Conservation (phyloP, 1,140 invertebrate species). For the Homarus americanus region DNA sequence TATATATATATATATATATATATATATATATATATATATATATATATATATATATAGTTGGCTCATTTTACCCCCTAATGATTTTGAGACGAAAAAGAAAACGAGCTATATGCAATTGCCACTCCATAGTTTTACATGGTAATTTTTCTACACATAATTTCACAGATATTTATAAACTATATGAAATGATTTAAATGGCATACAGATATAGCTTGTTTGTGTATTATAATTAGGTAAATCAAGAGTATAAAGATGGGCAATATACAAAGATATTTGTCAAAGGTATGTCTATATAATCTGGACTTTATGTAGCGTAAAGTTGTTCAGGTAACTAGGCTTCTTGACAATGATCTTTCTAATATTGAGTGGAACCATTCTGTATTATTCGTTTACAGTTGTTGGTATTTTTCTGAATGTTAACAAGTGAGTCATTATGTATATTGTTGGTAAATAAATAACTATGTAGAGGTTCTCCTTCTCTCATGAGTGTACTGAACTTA, state of each 20-base stretch:
- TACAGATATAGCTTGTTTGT: neutral
- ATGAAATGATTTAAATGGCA: neutral
- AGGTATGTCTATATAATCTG: neutral
- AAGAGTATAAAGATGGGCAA: neutral
- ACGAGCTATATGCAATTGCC: neutral
- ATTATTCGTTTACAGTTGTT: conserved; percentile 12
- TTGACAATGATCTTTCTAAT: neutral
- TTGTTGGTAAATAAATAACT: neutral
- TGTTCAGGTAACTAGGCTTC: neutral
- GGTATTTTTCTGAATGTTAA: conserved; percentile 18
- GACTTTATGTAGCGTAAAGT: neutral
- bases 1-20: conserved; percentile 17
- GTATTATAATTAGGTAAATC: neutral
- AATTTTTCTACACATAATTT: neutral
- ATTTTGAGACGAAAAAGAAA: too few relatives aligned
- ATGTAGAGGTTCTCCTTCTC: conserved; percentile 26
- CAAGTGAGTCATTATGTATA: neutral
- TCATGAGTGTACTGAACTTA: conserved; percentile 28
- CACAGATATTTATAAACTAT: neutral
- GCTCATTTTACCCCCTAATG: conserved; percentile 5
- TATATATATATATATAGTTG: neutral
- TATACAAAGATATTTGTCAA: neutral
- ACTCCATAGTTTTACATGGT: neutral
- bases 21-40: conserved; percentile 2
- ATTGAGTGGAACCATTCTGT: neutral